A percentile compares a stretch with the other conserved stretches of the same genome.
phyloP scores from a whole-genome alignment of 2,797 vertebrate species.

The Rallus crepitans region DNA sequence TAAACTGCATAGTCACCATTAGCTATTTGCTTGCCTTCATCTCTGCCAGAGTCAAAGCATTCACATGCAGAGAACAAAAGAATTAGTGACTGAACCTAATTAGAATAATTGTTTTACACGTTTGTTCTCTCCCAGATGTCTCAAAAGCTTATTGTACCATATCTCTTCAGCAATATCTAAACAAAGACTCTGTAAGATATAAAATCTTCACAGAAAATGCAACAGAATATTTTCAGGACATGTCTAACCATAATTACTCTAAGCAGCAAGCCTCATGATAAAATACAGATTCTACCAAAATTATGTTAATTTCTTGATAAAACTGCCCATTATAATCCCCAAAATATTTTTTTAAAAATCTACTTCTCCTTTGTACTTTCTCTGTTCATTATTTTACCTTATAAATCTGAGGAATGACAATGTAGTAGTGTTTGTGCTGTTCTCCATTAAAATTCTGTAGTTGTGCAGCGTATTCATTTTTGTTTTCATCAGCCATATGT shows the following conservation, averaged over 20 bases:
- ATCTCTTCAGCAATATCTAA: background rate
- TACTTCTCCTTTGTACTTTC: background rate
- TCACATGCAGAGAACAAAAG: background rate
- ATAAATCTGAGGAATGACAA: conserved; percentile 96
- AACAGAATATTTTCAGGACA: background rate
- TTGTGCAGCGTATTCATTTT: conserved; percentile 98
- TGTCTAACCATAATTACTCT: background rate
- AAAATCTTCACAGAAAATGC: background rate
- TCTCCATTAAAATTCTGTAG: conserved; percentile 96
- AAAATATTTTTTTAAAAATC: background rate
- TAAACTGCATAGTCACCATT: background rate
- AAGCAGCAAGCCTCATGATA: background rate
- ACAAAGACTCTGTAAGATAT: background rate
- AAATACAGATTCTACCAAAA: background rate
- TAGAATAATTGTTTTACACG: background rate
- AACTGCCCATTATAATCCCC: background rate
- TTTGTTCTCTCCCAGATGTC: background rate
- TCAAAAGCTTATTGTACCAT: background rate
- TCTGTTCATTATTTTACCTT: conserved; percentile 84
- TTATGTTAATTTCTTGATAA: background rate
- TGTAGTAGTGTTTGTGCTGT: conserved; percentile 97
- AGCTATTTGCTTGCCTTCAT: background rate
- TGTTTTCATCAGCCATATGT: conserved; percentile 96
- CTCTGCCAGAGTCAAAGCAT: background rate
- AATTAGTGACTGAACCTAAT: background rate